Percentiles rank a stretch among this genome's conserved stretches.
phyloP scores from a whole-genome alignment of 2,113 vertebrate genomes.

The Myiagra hebetior region DNA sequence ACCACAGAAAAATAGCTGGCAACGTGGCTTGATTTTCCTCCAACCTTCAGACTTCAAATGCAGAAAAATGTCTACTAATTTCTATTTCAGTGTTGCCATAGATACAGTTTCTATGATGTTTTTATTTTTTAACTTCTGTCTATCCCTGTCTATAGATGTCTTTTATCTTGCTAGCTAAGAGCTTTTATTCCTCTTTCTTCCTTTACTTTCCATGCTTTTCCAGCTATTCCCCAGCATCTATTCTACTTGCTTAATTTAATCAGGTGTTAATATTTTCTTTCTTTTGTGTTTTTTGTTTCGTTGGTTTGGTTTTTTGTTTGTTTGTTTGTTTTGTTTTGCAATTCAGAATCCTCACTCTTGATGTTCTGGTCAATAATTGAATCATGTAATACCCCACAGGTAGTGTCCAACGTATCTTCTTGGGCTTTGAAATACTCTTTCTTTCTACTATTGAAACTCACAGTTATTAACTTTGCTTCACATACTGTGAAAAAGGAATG shows the following conservation, averaged over 20 bases:
- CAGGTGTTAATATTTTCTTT: background rate
- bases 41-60: conserved; percentile 25
- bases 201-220: background rate
- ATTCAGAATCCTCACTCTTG: background rate
- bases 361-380: background rate
- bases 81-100: conserved; percentile 47
- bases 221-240: background rate
- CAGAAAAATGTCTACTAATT: conserved; percentile 41
- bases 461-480: background rate
- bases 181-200: background rate
- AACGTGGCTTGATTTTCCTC: conserved; percentile 25
- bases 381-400: background rate
- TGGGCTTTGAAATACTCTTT: background rate
- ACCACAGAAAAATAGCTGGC: conserved; percentile 6
- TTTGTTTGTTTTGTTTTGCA: background rate
- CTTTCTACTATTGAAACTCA: background rate
- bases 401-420: background rate
- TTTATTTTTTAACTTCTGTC: background rate
- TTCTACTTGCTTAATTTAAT: background rate
- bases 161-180: background rate
- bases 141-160: background rate
- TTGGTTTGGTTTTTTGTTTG: background rate
- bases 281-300: background rate
- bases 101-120: conserved; percentile 21
- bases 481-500: background rate